phyloP scores from a whole-genome alignment of 2,797 vertebrate genomes.

The Silurus lanzhouensis region DNA sequence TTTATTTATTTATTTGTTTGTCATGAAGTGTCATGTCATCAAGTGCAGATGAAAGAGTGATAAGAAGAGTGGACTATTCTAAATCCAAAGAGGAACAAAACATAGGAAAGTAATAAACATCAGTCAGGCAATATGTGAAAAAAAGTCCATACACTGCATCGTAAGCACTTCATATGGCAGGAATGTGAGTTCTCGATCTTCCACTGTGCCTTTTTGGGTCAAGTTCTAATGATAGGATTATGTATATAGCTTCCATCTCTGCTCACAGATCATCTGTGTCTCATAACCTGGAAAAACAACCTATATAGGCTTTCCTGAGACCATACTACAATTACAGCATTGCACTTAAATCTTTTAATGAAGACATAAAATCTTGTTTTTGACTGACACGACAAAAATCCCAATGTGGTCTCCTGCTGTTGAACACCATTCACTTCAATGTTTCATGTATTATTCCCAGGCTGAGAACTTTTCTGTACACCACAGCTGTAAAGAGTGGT shows the following conservation, averaged over 20 bases:
- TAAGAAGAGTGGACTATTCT: too few species aligned
- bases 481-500: background rate
- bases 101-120: too few species aligned
- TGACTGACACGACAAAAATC: background rate
- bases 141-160: too few species aligned
- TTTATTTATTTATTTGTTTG: too few species aligned
- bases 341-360: slow-evolving; percentile 41
- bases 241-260: slow-evolving; percentile 56
- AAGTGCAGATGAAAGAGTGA: too few species aligned
- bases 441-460: background rate
- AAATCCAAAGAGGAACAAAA: too few species aligned
- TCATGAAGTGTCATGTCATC: too few species aligned
- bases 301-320: slow-evolving; percentile 30
- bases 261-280: slow-evolving; percentile 8
- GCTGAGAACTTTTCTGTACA: background rate
- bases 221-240: slow-evolving; percentile 62
- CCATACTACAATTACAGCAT: slow-evolving; percentile 49
- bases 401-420: background rate
- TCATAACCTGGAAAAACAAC: background rate
- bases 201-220: slow-evolving; percentile 60
- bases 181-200: slow-evolving; percentile 38
- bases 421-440: background rate
- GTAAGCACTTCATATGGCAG: slow-evolving; percentile 7
- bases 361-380: background rate
- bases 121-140: too few species aligned